Percentiles rank a stretch among this genome's conserved stretches.
Evolutionary conservation across 2,888 invertebrate species (phyloP).

Genomic region (Lottia scabra): DNA sequence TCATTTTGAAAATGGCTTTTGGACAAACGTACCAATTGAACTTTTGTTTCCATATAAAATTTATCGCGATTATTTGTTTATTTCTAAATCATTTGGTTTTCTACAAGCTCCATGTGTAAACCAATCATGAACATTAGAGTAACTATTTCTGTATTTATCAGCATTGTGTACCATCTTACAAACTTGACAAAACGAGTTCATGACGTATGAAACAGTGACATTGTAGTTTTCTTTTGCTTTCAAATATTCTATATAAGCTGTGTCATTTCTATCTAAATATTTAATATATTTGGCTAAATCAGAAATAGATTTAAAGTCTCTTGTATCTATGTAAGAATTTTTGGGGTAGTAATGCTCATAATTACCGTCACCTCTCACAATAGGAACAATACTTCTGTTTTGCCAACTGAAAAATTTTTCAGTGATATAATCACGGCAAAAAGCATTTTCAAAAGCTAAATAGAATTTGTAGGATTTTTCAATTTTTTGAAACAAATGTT

Average conservation of each 20-base stretch:
- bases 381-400: conserved; percentile 48
- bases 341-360: conserved; percentile 54
- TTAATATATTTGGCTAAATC: conserved; percentile 20
- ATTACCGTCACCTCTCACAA: conserved; percentile 58
- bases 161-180: conserved; percentile 30
- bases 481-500: background rate
- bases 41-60: too few relatives aligned
- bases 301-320: conserved; percentile 48
- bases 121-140: conserved; percentile 14
- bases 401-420: conserved; percentile 56
- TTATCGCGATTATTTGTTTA: too few relatives aligned
- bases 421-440: conserved; percentile 60
- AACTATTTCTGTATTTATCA: conserved; percentile 19
- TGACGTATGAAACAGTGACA: background rate
- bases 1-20: too few relatives aligned
- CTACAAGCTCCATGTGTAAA: too few relatives aligned
- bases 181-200: conserved; percentile 19
- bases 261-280: conserved; percentile 18
- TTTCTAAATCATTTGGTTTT: too few relatives aligned
- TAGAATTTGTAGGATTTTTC: conserved; percentile 52
- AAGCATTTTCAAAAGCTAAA: conserved; percentile 57
- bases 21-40: too few relatives aligned
- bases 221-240: conserved; percentile 19
- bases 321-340: conserved; percentile 60
- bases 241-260: conserved; percentile 19